Base-by-base conservation (phyloP, 2,797 vertebrate species). In the Prunella strophiata region DNA sequence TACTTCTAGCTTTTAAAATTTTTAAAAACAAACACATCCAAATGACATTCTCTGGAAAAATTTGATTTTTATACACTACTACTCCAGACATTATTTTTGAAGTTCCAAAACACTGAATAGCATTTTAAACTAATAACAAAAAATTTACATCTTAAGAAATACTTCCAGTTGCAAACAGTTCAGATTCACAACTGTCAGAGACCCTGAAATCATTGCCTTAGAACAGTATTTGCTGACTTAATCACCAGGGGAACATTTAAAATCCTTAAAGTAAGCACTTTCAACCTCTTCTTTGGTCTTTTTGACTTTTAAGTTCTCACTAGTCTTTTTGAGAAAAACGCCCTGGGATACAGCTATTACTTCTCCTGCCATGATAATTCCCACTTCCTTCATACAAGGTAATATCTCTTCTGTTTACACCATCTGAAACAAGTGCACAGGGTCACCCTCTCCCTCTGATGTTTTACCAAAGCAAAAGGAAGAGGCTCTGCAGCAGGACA, bases 241-340 rank as follows among this genome's bases (percentile, higher is more conserved):
- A n/a, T 98, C 97, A 96, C 98, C 96, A 91, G 95, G 98, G 98
- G 93, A 98, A 98, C 98, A 96, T 95, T 96, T 98, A n/a, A n/a
- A 98, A 98, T 98, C 97, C 97, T 97, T 96, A 97, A 98, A 97
- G 97, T 97, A 98, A 98, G 98, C 97, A 97, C 97, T 97, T 97
- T 98, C 96, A 96, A 96, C 82, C 91, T 96, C 74, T 94, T 97
- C 95, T 97, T 94, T 93, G 88, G 94, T 96, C 96, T n/a, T 95
- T 96, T 97, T 13, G 70, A 95, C 95, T 98, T 98, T 97, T 95
- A 97, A 98, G 96, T 97, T 96, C 91, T 97, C 94, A 40, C 96
- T 96, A 71, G 85, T 88, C 95, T 96, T 97, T 97, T 96, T 92
- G 96, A 95, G 96, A 97, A 97, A 93, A 97, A 96, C 73, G 95